Percentiles rank a stretch among this genome's conserved stretches.
These are phyloP conservation scores for Peromyscus californicus DNA, from an alignment of 2,113 vertebrate genomes.

Conservation along the genomic window DNA sequence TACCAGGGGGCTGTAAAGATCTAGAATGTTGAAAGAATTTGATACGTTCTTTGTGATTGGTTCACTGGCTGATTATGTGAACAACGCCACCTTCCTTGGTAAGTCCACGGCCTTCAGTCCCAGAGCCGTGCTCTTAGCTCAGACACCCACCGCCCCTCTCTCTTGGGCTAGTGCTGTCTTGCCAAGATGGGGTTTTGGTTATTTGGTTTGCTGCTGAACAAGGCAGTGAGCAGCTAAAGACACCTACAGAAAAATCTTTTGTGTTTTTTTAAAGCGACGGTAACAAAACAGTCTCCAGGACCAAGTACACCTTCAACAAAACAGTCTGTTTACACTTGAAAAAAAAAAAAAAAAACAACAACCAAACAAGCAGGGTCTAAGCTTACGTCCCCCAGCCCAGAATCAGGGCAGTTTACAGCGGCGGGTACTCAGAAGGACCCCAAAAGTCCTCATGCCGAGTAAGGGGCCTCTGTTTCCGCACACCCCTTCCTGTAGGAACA, in stretches of 20 bases:
- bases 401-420: not conserved
- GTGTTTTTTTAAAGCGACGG: not conserved
- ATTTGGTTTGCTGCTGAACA: not conserved
- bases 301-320: slow-evolving; percentile 34
- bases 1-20: not conserved
- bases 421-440: slow-evolving; percentile 19
- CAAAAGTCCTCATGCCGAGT: slow-evolving; percentile 42
- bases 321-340: slow-evolving; percentile 2
- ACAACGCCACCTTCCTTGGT: not conserved
- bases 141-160: not conserved
- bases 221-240: slow-evolving; percentile 18
- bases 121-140: not conserved
- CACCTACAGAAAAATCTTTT: not conserved
- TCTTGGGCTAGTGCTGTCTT: not conserved
- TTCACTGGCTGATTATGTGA: not conserved
- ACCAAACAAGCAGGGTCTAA: not conserved
- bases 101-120: not conserved
- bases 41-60: not conserved
- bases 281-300: not conserved
- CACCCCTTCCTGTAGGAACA: slow-evolving; percentile 1
- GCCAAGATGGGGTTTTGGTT: not conserved
- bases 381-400: not conserved
- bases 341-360: not conserved
- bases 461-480: not conserved
- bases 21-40: not conserved